A percentile compares a stretch with the other conserved stretches of the same genome.
Evolutionary conservation across 2,797 vertebrate species (phyloP).

Genomic region (Sciurus carolinensis): DNA sequence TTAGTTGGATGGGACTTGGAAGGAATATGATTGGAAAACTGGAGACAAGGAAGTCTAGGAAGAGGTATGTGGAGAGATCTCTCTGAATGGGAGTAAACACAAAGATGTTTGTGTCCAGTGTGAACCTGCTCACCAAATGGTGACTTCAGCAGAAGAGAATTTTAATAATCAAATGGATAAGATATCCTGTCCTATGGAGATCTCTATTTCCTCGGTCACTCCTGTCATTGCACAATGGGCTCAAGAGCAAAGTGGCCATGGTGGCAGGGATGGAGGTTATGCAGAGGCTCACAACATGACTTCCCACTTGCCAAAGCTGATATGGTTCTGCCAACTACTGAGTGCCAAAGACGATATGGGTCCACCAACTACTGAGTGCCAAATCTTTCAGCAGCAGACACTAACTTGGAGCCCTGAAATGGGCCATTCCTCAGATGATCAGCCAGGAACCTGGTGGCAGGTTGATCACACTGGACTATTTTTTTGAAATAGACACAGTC

Average conservation of each 20-base stretch:
- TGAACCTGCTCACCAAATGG: not conserved
- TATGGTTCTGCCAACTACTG: too few species aligned
- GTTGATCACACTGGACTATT: not conserved
- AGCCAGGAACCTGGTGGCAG: not conserved
- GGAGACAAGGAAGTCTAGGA: not conserved
- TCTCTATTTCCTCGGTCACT: not conserved
- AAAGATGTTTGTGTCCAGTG: not conserved
- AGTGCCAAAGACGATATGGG: too few species aligned
- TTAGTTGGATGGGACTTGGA: not conserved
- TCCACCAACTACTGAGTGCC: too few species aligned
- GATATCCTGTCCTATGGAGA: not conserved
- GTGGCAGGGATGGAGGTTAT: too few species aligned
- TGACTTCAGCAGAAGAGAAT: not conserved
- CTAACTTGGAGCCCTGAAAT: too few species aligned
- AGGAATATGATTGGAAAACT: not conserved
- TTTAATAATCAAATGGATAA: not conserved
- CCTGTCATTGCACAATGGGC: not conserved
- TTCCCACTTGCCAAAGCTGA: too few species aligned
- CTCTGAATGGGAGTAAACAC: too few species aligned
- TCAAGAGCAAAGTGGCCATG: too few species aligned
- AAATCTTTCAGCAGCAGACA: too few species aligned
- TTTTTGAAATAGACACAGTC: not conserved
- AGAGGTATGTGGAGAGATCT: too few species aligned
- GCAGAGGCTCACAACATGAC: too few species aligned
- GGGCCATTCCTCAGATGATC: not conserved